These are phyloP conservation scores for Lepus oiostolus DNA, from an alignment of 2,797 vertebrate species.

Conservation along the genomic window DNA sequence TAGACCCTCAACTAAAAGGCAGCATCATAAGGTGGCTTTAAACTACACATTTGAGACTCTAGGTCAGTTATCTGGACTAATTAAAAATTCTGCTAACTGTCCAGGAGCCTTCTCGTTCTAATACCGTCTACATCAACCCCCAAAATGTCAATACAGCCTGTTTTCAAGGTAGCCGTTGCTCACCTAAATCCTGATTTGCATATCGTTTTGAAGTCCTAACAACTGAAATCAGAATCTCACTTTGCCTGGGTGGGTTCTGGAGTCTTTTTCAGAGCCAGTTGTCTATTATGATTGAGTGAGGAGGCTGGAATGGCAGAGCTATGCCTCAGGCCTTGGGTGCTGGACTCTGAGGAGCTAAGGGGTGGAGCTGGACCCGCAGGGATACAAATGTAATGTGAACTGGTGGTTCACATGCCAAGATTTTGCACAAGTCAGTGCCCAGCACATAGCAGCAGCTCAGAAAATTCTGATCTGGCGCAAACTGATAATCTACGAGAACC, in stretches of 20 bases:
- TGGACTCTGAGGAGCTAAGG: not conserved
- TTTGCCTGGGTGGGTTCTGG: not conserved
- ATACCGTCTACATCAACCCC: not conserved
- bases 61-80: not conserved
- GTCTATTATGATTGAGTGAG: not conserved
- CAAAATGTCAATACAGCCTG: not conserved
- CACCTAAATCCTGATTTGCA: too few species aligned
- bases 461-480: not conserved
- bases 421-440: not conserved
- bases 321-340: not conserved
- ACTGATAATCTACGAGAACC: not conserved
- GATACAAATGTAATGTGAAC: not conserved
- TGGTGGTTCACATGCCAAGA: not conserved
- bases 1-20: not conserved
- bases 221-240: not conserved
- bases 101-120: not conserved
- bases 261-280: not conserved
- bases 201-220: not conserved
- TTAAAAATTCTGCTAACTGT: not conserved
- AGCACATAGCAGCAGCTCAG: not conserved
- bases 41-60: not conserved
- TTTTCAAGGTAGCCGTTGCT: not conserved
- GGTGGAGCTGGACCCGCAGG: not conserved
- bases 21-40: not conserved
- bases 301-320: not conserved